Evolutionary conservation across 2,113 vertebrate genomes (phyloP).

Genomic region (Esox niger): DNA sequence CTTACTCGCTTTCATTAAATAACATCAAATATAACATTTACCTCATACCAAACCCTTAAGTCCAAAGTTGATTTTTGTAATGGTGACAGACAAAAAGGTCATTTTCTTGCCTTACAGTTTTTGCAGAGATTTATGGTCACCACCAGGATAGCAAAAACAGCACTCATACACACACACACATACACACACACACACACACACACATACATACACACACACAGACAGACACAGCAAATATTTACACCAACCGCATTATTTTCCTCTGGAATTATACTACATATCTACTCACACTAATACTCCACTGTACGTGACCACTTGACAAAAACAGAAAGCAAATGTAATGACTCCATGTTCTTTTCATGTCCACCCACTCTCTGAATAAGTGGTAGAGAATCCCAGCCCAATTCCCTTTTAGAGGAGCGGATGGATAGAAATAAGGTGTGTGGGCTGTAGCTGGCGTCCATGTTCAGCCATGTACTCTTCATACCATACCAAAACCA

Average conservation of each 20-base stretch:
- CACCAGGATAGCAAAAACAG: no score
- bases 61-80: no score
- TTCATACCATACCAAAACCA: conserved; percentile 29
- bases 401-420: conserved; percentile 46
- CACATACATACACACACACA: background rate
- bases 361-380: conserved; percentile 7
- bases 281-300: conserved; percentile 39
- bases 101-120: no score
- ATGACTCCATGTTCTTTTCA: background rate
- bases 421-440: conserved; percentile 45
- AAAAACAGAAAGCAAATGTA: conserved; percentile 21
- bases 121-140: no score
- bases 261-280: conserved; percentile 48
- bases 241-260: conserved; percentile 49
- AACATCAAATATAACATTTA: no score
- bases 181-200: conserved; percentile 1
- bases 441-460: conserved; percentile 40
- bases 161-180: background rate
- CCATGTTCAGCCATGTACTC: conserved; percentile 49
- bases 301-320: conserved; percentile 46
- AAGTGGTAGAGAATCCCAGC: conserved; percentile 34
- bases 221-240: conserved; percentile 50
- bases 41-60: no score
- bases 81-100: no score
- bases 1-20: no score